A percentile compares a stretch with the other conserved stretches of the same genome.
Conservation (phyloP, 2,888 invertebrate genomes). For the Ormyrus thymus region DNA sequence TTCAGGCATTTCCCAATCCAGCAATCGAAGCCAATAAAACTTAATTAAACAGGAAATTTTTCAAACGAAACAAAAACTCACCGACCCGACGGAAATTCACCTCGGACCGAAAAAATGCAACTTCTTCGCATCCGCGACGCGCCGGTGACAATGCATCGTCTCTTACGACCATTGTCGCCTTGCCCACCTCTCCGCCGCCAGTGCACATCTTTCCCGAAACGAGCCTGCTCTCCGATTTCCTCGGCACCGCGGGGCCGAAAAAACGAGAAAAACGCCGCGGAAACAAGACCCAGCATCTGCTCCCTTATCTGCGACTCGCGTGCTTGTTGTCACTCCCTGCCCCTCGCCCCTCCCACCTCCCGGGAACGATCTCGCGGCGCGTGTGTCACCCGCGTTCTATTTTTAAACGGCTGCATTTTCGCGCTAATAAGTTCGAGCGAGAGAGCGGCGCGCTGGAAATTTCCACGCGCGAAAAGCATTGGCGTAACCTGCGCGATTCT, state of each 20-base stretch:
- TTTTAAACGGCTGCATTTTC: slow-evolving; percentile 59
- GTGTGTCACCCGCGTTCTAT: slow-evolving; percentile 45
- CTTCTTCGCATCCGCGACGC: too few relatives aligned
- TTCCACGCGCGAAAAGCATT: slow-evolving; percentile 69
- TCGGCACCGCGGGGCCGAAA: neutral
- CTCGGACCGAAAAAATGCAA: too few relatives aligned
- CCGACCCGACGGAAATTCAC: too few relatives aligned
- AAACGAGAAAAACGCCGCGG: slow-evolving; percentile 1
- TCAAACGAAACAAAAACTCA: too few relatives aligned
- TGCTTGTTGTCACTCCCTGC: neutral
- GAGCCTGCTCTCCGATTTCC: neutral
- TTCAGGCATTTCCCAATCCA: too few relatives aligned
- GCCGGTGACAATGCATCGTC: too few relatives aligned
- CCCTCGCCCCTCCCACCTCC: neutral
- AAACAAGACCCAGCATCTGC: neutral
- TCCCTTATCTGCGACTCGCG: too few relatives aligned
- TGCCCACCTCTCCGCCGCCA: too few relatives aligned
- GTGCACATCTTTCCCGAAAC: neutral
- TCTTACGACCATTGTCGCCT: too few relatives aligned
- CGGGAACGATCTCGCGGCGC: neutral
- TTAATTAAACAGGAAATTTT: too few relatives aligned
- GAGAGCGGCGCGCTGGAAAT: slow-evolving; percentile 63
- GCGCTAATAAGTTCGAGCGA: slow-evolving; percentile 63
- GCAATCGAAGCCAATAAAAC: too few relatives aligned
- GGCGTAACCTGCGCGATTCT: slow-evolving; percentile 63